Evolutionary conservation across 1,140 invertebrate species (phyloP).

Genomic region (Nebria ingens): DNA sequence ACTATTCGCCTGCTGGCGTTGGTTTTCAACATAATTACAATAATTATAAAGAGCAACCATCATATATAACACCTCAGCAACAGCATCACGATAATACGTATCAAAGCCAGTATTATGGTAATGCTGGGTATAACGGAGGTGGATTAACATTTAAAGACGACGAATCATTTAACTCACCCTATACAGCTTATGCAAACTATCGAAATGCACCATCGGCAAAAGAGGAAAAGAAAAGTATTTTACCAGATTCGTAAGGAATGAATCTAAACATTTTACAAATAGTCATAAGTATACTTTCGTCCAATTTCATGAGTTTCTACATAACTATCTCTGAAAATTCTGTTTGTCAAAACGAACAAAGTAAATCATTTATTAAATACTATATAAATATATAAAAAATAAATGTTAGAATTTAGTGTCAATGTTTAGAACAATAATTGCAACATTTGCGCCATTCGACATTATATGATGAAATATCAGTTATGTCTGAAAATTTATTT

Average conservation of each 20-base stretch:
- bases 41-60: conserved; percentile 36
- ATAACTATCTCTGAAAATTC: too few species aligned
- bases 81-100: conserved; percentile 19
- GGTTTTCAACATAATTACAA: conserved; percentile 42
- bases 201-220: conserved; percentile 35
- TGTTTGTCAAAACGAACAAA: too few species aligned
- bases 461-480: too few species aligned
- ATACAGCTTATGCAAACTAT: conserved; percentile 53
- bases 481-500: too few species aligned
- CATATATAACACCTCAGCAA: conserved; percentile 30
- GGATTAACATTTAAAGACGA: conserved; percentile 55
- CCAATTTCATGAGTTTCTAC: too few species aligned
- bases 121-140: conserved; percentile 36
- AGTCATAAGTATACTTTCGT: too few species aligned
- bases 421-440: too few species aligned
- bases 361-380: too few species aligned
- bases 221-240: conserved; percentile 27
- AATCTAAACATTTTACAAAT: too few species aligned
- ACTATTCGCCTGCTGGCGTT: conserved; percentile 51
- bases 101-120: conserved; percentile 27
- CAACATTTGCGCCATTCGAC: too few species aligned
- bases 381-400: too few species aligned
- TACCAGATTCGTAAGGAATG: conserved; percentile 31
- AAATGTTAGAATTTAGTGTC: too few species aligned
- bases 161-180: conserved; percentile 50